Evolutionary conservation across 2,888 invertebrate species (phyloP).

Genomic region (Meiosimyza decipiens): DNA sequence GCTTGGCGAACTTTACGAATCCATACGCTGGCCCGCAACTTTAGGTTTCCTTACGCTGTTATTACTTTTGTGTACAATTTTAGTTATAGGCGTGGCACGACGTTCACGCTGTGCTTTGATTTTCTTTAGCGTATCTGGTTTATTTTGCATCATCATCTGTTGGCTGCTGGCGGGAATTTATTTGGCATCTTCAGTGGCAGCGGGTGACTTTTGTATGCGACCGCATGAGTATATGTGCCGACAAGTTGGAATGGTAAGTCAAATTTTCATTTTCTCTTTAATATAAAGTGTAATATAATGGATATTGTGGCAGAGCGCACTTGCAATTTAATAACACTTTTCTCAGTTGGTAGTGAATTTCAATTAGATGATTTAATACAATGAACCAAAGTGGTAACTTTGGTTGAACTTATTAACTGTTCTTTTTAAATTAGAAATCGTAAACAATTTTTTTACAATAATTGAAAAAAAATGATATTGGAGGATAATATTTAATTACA

Average conservation of each 20-base stretch:
- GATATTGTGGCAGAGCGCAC: no score
- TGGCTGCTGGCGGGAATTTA: conserved; percentile 91
- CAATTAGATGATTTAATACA: no score
- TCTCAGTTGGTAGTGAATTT: no score
- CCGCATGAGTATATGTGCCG: conserved; percentile 73
- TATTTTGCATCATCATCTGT: conserved; percentile 71
- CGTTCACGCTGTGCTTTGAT: conserved; percentile 86
- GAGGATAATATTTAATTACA: no score
- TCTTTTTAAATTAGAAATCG: no score
- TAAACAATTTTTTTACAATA: no score
- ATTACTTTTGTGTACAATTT: conserved; percentile 63
- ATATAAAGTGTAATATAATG: not conserved
- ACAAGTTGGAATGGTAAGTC: conserved; percentile 66
- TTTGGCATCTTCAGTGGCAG: conserved; percentile 84
- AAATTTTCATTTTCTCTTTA: not conserved
- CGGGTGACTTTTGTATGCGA: conserved; percentile 86
- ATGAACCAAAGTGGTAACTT: no score
- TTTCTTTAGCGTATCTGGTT: conserved; percentile 87
- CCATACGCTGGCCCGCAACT: conserved; percentile 67
- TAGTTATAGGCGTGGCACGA: conserved; percentile 67
- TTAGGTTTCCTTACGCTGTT: conserved; percentile 65
- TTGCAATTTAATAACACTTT: no score
- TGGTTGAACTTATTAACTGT: no score
- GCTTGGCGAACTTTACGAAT: conserved; percentile 65
- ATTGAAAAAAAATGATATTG: no score